These are phyloP conservation scores for Mormyrus proboscirostris DNA, from an alignment of 2,797 vertebrate species.

Conservation along the genomic window DNA sequence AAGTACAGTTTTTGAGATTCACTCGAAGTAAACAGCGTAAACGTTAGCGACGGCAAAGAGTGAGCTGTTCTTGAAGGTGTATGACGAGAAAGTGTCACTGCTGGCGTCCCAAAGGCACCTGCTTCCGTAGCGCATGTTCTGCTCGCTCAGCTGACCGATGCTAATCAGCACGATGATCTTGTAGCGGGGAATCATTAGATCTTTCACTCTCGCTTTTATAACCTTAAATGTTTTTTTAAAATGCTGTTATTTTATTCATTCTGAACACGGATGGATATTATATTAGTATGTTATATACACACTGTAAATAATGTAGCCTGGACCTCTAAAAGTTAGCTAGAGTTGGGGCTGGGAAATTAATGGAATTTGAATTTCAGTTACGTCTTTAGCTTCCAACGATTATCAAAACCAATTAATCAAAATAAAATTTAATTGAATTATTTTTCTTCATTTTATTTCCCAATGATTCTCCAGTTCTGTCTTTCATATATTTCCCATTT, in stretches of 20 bases:
- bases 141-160: conserved; percentile 71
- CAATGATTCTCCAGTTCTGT: neutral
- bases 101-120: conserved; percentile 79
- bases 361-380: neutral
- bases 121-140: conserved; percentile 75
- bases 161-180: conserved; percentile 75
- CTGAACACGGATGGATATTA: neutral
- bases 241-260: neutral
- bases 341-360: neutral
- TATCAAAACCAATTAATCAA: neutral
- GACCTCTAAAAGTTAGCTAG: neutral
- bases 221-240: conserved; percentile 53
- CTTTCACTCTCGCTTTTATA: conserved; percentile 75
- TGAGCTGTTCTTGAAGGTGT: conserved; percentile 73
- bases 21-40: conserved; percentile 78
- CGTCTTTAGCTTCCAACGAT: neutral
- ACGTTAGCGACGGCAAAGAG: conserved; percentile 78
- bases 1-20: conserved; percentile 24
- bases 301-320: neutral
- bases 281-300: neutral
- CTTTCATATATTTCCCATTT: neutral
- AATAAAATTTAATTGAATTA: neutral
- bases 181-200: conserved; percentile 73
- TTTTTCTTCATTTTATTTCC: neutral
- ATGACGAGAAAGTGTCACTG: conserved; percentile 68